Base-by-base conservation (phyloP, 1,140 invertebrate genomes). In the Trialeurodes vaporariorum region DNA sequence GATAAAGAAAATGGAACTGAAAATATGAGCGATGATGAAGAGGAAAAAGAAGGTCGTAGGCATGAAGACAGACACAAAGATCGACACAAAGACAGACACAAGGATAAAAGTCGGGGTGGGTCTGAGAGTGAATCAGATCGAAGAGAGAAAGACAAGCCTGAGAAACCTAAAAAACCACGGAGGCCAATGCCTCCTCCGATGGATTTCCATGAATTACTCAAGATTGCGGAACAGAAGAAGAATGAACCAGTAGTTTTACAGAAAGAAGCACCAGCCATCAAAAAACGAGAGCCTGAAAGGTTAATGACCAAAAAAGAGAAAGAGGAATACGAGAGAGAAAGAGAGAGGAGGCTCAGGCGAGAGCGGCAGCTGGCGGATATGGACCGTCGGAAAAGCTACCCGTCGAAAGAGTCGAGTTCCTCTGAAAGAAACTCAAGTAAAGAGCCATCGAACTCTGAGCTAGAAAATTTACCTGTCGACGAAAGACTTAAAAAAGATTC, bases 181-280 rank as follows among this genome's bases (percentile, higher is more conserved):
- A 78, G 75, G 80, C 74, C 81, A 26, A 76, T 81, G 2, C 87
- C 89, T 27, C 89, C 90, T 1, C 85, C 86, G 21, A 83, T 91
- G 75, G 85, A 89, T 77, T 93, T 90, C 73, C 77, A 82, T 70
- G 82, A 87, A 61, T 73, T 94, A 23, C 73, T 94, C 0, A 89
- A 91, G 76, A 76, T 94, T 21, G 92, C 91, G 9, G 87, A 89
- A 70, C 83, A 91, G 75, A 93, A 94, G 75, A 90, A 92, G 71
- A 82, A 84, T 76, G 89, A 92, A 76, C 90, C 91, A 0, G 78
- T 92, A 34, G 75, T 85, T 17, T 75, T 82, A 40, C 84, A 86
- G 72, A 80, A 83, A 61, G 85, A 86, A 70, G 74, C 78, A 67
- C 9, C 27, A n/a, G 64, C 17, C 34, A 17, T 49, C 34, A 86